Percentiles rank a stretch among this genome's conserved stretches.
phyloP scores from a whole-genome alignment of 2,888 invertebrate genomes.

The Steinernema carpocapsae region DNA sequence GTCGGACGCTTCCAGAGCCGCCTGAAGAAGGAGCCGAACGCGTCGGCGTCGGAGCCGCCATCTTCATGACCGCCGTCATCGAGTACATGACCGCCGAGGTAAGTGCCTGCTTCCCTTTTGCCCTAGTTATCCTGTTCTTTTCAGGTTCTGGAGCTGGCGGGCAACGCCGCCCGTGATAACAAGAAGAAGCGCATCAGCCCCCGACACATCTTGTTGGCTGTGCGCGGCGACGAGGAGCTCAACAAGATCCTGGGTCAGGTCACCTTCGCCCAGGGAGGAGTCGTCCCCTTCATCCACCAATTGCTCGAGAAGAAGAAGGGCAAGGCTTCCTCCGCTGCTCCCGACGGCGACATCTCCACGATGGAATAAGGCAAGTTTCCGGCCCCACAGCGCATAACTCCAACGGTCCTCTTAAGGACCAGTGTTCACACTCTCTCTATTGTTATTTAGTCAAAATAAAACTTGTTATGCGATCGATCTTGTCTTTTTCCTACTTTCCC shows the following conservation, averaged over 20 bases:
- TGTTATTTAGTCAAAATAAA: background rate
- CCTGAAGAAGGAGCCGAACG: conserved; percentile 13
- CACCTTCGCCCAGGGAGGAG: conserved; percentile 3
- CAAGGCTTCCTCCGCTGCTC: background rate
- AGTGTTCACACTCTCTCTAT: background rate
- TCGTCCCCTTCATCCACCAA: conserved; percentile 7
- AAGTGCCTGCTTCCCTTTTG: background rate
- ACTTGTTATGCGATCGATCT: background rate
- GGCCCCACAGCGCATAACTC: background rate
- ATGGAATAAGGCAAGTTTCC: background rate
- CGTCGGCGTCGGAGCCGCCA: background rate
- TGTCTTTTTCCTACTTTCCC: background rate
- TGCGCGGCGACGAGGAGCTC: conserved; percentile 18
- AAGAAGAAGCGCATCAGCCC: conserved; percentile 14
- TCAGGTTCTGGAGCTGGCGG: conserved; percentile 4
- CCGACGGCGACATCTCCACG: background rate
- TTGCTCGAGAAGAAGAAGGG: background rate
- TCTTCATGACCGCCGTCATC: conserved; percentile 3
- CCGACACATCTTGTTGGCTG: conserved; percentile 8
- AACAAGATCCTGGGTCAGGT: background rate
- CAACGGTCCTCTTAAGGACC: conserved; percentile 11
- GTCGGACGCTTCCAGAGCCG: background rate
- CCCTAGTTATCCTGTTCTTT: background rate
- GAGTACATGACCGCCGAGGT: conserved; percentile 25
- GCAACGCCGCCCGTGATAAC: conserved; percentile 2